These are phyloP conservation scores for Rhyacichthys aspro DNA, from an alignment of 2,797 vertebrate genomes.

Conservation along the genomic window DNA sequence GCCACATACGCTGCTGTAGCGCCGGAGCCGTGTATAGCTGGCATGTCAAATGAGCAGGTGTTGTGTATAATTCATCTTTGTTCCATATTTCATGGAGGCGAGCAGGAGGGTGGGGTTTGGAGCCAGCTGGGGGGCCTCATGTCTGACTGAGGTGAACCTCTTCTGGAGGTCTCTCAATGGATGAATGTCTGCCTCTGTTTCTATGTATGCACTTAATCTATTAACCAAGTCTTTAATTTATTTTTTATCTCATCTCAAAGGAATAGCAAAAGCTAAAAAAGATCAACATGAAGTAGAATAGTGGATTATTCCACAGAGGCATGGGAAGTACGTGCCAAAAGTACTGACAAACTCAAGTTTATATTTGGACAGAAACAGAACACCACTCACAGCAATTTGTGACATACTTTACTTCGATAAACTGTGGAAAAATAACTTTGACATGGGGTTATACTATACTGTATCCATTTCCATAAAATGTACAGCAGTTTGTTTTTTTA, in stretches of 20 bases:
- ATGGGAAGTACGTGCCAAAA: conserved; percentile 19
- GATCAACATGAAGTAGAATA: conserved; percentile 57
- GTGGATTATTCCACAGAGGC: conserved; percentile 30
- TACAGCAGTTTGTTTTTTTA: too few species aligned
- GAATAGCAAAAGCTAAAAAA: conserved; percentile 27
- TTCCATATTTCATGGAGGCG: conserved; percentile 78
- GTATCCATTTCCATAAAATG: not conserved
- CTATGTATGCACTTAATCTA: conserved; percentile 6
- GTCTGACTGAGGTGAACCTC: conserved; percentile 31
- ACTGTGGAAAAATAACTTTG: not conserved
- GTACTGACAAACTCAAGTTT: conserved; percentile 23
- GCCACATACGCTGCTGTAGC: conserved; percentile 49
- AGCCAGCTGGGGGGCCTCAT: conserved; percentile 38
- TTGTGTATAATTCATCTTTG: conserved; percentile 82
- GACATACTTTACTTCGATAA: conserved; percentile 1
- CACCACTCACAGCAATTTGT: conserved; percentile 19
- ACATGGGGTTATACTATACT: not conserved
- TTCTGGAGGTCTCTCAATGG: conserved; percentile 34
- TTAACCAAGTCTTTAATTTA: conserved; percentile 39
- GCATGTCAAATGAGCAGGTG: conserved; percentile 81
- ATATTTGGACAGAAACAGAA: conserved; percentile 28
- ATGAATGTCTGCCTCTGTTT: conserved; percentile 16
- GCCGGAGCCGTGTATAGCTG: conserved; percentile 61
- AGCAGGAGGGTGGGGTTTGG: conserved; percentile 48
- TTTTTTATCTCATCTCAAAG: conserved; percentile 35